A percentile compares a stretch with the other conserved stretches of the same genome.
Evolutionary conservation across 2,113 vertebrate genomes (phyloP).

Genomic region (Seriola rivoliana): DNA sequence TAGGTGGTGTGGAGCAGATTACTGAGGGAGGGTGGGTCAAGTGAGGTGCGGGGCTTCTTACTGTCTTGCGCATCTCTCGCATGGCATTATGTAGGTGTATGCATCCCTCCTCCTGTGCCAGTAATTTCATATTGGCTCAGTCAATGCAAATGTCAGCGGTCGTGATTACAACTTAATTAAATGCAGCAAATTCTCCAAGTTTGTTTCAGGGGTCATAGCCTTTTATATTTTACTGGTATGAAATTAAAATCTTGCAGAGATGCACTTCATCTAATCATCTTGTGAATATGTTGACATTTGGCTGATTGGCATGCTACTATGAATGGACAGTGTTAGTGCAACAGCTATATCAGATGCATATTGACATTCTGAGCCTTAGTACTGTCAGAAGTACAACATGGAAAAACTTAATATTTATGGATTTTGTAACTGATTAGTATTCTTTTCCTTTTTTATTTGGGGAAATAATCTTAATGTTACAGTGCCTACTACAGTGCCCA

Average conservation of each 20-base stretch:
- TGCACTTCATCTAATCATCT: not conserved
- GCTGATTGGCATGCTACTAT: not conserved
- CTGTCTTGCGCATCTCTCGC: slow-evolving; percentile 13
- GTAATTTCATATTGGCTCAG: not conserved
- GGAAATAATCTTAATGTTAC: too few relatives aligned
- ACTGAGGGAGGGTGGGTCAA: slow-evolving; percentile 11
- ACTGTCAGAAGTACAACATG: not conserved
- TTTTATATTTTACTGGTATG: not conserved
- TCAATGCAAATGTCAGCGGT: slow-evolving; percentile 26
- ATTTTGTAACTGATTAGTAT: too few relatives aligned
- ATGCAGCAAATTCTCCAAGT: not conserved
- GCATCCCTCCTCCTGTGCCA: slow-evolving; percentile 1
- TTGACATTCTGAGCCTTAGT: not conserved
- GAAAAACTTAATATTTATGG: too few relatives aligned
- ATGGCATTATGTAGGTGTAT: slow-evolving; percentile 17
- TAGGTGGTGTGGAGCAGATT: slow-evolving; percentile 59
- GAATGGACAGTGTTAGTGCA: not conserved
- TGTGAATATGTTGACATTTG: not conserved
- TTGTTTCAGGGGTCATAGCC: not conserved
- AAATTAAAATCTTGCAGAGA: not conserved
- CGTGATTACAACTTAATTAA: slow-evolving; percentile 1
- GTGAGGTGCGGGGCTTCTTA: slow-evolving; percentile 21
- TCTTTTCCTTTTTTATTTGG: too few relatives aligned
- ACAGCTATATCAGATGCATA: not conserved
- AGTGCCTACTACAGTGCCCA: too few relatives aligned